Evolutionary conservation across 2,797 vertebrate species (phyloP).

Genomic region (Carapus acus): DNA sequence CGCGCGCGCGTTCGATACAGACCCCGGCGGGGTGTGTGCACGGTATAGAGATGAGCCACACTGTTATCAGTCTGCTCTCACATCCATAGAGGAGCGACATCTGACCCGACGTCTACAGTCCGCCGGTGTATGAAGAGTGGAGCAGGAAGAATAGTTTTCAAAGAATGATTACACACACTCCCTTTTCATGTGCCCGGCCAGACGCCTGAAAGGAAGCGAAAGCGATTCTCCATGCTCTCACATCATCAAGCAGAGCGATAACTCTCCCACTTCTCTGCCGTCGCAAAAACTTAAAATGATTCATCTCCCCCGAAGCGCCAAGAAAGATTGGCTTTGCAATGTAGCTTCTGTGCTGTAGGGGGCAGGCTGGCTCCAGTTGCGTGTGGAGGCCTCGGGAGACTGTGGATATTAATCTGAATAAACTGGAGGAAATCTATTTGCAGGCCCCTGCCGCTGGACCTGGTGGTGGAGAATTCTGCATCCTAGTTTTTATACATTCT

Average conservation of each 20-base stretch:
- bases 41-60: background rate
- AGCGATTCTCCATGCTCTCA: background rate
- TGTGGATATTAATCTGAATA: too few species aligned
- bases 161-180: background rate
- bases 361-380: constrained; percentile 51
- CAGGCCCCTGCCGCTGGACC: background rate
- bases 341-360: constrained; percentile 46
- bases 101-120: background rate
- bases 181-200: constrained; percentile 2
- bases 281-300: background rate
- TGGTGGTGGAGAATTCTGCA: background rate
- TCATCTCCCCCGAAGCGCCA: background rate
- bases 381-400: background rate
- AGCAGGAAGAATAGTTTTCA: background rate
- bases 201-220: background rate
- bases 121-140: background rate
- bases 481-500: background rate
- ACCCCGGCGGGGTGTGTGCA: too few species aligned
- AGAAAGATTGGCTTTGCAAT: constrained; percentile 29
- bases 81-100: background rate
- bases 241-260: constrained; percentile 1
- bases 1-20: too few species aligned
- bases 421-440: constrained; percentile 1
- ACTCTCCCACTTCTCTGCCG: background rate
- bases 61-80: background rate